Conservation (phyloP, 2,113 vertebrate genomes). For the Pipa parva region DNA sequence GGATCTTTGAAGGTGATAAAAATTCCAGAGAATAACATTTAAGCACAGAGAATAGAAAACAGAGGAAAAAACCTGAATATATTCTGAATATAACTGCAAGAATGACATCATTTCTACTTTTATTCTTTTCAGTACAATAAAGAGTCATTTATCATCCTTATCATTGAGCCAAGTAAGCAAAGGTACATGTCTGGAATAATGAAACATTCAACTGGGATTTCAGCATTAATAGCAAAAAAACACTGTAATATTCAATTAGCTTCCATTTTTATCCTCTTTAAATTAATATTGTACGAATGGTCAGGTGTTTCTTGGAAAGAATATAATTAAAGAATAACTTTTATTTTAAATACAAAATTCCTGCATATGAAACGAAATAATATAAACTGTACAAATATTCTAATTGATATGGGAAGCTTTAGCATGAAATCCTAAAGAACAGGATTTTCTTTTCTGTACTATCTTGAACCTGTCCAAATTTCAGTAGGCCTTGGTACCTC, state of each 20-base stretch:
- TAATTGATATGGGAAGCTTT: too few species aligned
- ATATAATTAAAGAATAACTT: too few species aligned
- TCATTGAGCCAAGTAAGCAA: constrained; percentile 37
- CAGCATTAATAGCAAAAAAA: constrained; percentile 35
- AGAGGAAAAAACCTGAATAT: not conserved
- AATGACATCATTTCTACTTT: constrained; percentile 41
- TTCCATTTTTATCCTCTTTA: too few species aligned
- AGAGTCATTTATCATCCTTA: constrained; percentile 46
- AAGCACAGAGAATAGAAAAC: constrained; percentile 25
- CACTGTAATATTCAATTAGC: constrained; percentile 37
- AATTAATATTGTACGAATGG: too few species aligned
- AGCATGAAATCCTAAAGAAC: too few species aligned
- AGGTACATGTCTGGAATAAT: constrained; percentile 31
- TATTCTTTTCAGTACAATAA: constrained; percentile 20
- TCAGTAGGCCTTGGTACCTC: too few species aligned
- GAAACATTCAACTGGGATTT: constrained; percentile 39
- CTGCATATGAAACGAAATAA: too few species aligned
- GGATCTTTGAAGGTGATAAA: constrained; percentile 25
- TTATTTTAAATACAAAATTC: too few species aligned
- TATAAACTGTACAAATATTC: too few species aligned
- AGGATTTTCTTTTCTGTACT: too few species aligned
- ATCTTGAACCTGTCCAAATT: too few species aligned
- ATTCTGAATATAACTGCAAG: constrained; percentile 8
- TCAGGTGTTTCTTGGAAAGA: too few species aligned
- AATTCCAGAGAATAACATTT: constrained; percentile 38